Conservation (phyloP, 1,140 invertebrate species). For the Pseudobourletiella spinata region DNA sequence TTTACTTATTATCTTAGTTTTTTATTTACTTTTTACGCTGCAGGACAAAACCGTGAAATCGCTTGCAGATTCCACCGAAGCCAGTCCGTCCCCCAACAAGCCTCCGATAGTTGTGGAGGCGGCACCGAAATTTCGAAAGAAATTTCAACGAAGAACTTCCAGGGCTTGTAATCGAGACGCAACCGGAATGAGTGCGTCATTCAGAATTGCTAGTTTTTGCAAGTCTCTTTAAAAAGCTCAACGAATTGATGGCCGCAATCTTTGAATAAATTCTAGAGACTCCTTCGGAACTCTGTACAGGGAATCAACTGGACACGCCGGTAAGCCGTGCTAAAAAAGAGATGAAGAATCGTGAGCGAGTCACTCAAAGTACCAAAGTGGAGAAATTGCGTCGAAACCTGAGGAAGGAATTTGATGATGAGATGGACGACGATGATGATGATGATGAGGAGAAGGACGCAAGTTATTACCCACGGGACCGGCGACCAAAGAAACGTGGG, state of each 20-base stretch:
- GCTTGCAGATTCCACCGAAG: not conserved
- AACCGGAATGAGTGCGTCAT: not conserved
- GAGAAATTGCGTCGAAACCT: not conserved
- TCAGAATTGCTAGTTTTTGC: not conserved
- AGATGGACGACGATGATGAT: slow-evolving; percentile 1
- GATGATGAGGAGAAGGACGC: slow-evolving; percentile 15
- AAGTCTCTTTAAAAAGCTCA: no score
- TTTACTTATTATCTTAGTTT: not conserved
- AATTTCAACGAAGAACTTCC: slow-evolving; percentile 1
- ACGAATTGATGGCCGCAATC: no score
- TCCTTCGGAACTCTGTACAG: not conserved
- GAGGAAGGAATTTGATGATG: slow-evolving; percentile 1
- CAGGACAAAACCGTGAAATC: not conserved
- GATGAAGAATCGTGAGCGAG: not conserved
- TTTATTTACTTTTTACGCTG: not conserved
- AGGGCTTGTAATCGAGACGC: not conserved
- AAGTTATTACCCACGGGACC: not conserved
- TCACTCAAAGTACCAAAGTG: not conserved
- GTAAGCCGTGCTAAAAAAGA: not conserved
- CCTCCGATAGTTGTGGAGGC: slow-evolving; percentile 5
- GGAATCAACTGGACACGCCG: not conserved
- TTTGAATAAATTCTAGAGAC: no score
- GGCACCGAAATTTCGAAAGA: not conserved
- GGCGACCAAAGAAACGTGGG: not conserved
- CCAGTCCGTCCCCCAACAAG: not conserved